Conservation (phyloP, 2,797 vertebrate genomes). For the Geotrypetes seraphini region DNA sequence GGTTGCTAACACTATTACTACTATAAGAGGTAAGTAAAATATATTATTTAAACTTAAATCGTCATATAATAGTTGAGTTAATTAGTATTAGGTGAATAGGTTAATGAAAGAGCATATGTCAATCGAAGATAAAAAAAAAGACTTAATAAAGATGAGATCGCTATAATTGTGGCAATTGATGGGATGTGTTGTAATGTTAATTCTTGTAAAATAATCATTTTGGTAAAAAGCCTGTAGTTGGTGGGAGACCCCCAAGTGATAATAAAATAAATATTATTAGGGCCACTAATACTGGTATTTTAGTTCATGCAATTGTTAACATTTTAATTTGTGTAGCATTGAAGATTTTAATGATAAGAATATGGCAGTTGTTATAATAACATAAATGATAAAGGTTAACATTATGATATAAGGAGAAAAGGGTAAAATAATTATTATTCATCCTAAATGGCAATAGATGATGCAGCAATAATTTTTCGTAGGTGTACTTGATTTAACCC, state of each 20-base stretch:
- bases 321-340: rapidly evolving
- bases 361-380: neutral
- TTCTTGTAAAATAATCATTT: slow-evolving; percentile 31
- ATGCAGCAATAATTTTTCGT: slow-evolving; percentile 43
- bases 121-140: slow-evolving; percentile 20
- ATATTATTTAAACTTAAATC: too few species aligned
- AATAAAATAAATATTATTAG: rapidly evolving
- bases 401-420: neutral
- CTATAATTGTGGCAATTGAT: rapidly evolving
- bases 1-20: too few species aligned
- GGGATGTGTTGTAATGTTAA: neutral
- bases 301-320: rapidly evolving
- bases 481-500: slow-evolving; percentile 36
- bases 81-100: rapidly evolving
- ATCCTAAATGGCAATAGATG: too few species aligned
- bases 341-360: rapidly evolving
- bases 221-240: slow-evolving; percentile 16
- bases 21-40: too few species aligned
- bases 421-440: too few species aligned
- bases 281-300: rapidly evolving
- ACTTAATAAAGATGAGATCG: neutral
- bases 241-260: too few species aligned
- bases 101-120: neutral
- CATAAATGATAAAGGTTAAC: rapidly evolving
- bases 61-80: rapidly evolving